Percentiles rank a stretch among this genome's conserved stretches.
These are phyloP conservation scores for Marcusenius ussheri DNA, from an alignment of 2,113 vertebrate species.

Conservation along the genomic window DNA sequence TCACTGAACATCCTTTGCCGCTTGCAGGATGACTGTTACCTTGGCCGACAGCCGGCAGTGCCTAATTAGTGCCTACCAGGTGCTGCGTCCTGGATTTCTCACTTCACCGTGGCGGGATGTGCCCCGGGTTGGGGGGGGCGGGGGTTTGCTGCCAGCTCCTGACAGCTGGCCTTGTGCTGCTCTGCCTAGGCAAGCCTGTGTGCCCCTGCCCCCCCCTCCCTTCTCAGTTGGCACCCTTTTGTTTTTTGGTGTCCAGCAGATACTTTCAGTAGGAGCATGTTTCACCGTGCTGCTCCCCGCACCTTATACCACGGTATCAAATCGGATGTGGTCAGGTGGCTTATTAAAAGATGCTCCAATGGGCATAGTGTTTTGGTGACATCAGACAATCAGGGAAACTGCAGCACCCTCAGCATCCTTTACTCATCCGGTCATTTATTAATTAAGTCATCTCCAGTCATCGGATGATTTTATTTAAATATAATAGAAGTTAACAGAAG, in stretches of 20 bases:
- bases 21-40: neutral
- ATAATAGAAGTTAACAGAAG: neutral
- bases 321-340: neutral
- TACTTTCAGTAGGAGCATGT: neutral
- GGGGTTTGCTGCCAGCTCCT: neutral
- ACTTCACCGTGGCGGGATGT: neutral
- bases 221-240: neutral
- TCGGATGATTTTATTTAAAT: neutral
- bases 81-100: neutral
- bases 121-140: neutral
- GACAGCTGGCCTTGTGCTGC: neutral
- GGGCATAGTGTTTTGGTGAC: neutral
- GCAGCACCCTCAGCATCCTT: neutral
- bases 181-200: neutral
- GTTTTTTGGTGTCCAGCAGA: conserved; percentile 1
- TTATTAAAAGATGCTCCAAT: neutral
- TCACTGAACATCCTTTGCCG: neutral
- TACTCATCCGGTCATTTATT: neutral
- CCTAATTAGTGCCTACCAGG: neutral
- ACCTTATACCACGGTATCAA: neutral
- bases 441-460: neutral
- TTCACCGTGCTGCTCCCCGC: neutral
- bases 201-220: neutral
- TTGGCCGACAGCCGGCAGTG: neutral
- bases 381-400: neutral